Evolutionary conservation across 1,140 invertebrate species (phyloP).

Genomic region (Drosophila kepulauana): DNA sequence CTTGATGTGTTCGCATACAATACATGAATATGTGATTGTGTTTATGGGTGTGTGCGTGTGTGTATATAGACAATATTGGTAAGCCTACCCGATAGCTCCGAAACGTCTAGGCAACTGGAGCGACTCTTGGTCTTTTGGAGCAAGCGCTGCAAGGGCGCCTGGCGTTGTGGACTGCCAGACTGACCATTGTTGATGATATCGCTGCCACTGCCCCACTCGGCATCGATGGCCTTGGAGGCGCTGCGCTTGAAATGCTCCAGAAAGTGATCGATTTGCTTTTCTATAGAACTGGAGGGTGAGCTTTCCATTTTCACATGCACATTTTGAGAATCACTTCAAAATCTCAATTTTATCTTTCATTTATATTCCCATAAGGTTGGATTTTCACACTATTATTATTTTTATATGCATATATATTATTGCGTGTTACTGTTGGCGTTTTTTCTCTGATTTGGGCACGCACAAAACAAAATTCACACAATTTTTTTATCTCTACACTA

Average conservation of each 20-base stretch:
- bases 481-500: constrained; percentile 42
- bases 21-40: background rate
- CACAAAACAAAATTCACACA: constrained; percentile 8
- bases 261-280: constrained; percentile 93
- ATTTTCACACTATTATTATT: background rate
- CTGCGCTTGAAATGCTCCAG: constrained; percentile 92
- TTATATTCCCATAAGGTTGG: background rate
- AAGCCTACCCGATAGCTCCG: constrained; percentile 63
- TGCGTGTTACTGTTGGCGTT: background rate
- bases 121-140: constrained; percentile 66
- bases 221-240: constrained; percentile 88
- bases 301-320: constrained; percentile 86
- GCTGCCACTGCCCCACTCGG: constrained; percentile 51
- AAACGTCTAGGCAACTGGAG: constrained; percentile 67
- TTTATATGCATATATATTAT: background rate
- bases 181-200: constrained; percentile 34
- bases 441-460: background rate
- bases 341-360: background rate
- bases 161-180: constrained; percentile 45
- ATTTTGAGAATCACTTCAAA: constrained; percentile 19
- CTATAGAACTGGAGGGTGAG: constrained; percentile 89
- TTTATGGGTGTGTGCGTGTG: constrained; percentile 5
- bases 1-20: constrained; percentile 19
- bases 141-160: constrained; percentile 44
- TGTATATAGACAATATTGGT: background rate